Evolutionary conservation across 2,888 invertebrate species (phyloP), one percentile per base, ranked within the genome.

Genomic region (Cantharis flavilabris): DNA sequence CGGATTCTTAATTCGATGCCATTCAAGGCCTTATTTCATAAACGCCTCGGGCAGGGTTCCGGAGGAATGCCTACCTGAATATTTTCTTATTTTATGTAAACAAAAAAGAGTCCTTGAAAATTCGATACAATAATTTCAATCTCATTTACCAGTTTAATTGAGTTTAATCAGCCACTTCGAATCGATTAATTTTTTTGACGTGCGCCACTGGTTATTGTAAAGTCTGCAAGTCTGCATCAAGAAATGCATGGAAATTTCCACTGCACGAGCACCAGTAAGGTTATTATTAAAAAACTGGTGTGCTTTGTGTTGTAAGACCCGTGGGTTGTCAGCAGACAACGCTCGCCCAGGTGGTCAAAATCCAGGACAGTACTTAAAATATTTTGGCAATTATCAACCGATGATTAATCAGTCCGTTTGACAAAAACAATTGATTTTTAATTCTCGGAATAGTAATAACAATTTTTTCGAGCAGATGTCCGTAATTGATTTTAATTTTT

Each of bases 211-310:
- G 23, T 28, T 14, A 62, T 65, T 49, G 49, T 14, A 13, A 23
- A 23, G 62, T 70, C 28, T 67, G 20, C n/a, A 67, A 23, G 69
- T 70, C 73, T 73, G 73, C 69, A 69, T 14, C 16, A 30, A 62
- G 72, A 71, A 76, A 69, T 72, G 70, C 69, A 76, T 76, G 76
- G 76, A 76, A 76, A 76, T 76, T 76, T 76, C 76, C 76, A 76
- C 71, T 73, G 73, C 49, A 20, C 30, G 72, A 63, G 28, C 67
- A 70, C 72, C 70, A 70, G 49, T 65, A 20, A 23, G 16, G 65
- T 65, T 18, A 20, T 65, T 64, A 20, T 10, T 33, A 64, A 23
- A 65, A 65, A 65, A 65, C 20, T 20, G 13, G 20, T 65, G 20
- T 65, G 23, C 65, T 65, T 65, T 65, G 65, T 65, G 23, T 65